phyloP scores from a whole-genome alignment of 1,140 invertebrate species.

The Dendroctonus valens region DNA sequence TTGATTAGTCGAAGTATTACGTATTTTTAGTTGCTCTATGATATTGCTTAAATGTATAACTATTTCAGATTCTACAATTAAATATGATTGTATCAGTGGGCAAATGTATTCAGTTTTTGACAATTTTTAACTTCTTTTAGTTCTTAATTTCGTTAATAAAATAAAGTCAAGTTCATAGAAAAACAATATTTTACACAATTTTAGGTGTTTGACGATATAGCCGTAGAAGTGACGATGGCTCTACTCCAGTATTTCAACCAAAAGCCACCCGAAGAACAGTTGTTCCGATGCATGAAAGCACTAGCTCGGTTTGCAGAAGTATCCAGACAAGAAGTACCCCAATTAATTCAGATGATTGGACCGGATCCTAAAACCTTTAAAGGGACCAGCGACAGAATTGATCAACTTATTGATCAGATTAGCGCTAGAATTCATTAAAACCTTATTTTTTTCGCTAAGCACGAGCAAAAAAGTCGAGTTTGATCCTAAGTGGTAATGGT shows the following conservation, averaged over 20 bases:
- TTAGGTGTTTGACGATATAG: conserved; percentile 91
- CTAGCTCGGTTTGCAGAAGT: conserved; percentile 77
- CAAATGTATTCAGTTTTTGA: no score
- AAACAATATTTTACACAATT: conserved; percentile 15
- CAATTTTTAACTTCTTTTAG: no score
- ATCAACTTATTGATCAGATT: conserved; percentile 75
- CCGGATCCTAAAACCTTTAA: conserved; percentile 80
- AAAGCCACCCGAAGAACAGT: conserved; percentile 75
- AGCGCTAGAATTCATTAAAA: conserved; percentile 5
- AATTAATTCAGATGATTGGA: conserved; percentile 89
- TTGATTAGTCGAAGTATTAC: no score
- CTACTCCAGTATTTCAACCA: conserved; percentile 83
- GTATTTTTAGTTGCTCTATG: no score
- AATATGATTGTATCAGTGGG: no score
- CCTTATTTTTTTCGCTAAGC: not conserved
- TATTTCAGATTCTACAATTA: no score
- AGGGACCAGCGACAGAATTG: conserved; percentile 75
- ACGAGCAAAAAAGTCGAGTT: no score
- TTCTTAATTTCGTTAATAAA: no score
- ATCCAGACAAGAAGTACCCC: conserved; percentile 78
- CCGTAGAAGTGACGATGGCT: conserved; percentile 90
- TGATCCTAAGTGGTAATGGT: no score
- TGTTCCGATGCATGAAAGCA: conserved; percentile 76
- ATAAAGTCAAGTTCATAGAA: no score
- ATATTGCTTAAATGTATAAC: no score